Conservation (phyloP, 2,888 invertebrate genomes). For the Fissipunctia ypsillon region DNA sequence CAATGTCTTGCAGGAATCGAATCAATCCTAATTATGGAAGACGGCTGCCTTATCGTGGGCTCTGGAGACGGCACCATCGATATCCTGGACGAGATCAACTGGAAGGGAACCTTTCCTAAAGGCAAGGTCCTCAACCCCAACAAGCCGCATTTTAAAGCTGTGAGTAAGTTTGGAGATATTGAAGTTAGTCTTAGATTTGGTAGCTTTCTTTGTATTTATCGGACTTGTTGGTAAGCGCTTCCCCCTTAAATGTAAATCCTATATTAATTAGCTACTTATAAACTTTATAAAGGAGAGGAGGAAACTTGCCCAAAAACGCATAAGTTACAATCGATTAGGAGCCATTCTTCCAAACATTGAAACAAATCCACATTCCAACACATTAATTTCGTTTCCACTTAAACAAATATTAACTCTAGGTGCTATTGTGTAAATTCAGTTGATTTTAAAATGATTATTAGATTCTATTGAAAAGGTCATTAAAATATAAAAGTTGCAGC, state of each 20-base stretch:
- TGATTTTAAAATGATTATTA: too few relatives aligned
- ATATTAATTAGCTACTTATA: not conserved
- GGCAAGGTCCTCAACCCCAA: slow-evolving; percentile 88
- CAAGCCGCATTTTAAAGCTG: slow-evolving; percentile 90
- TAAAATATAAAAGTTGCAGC: too few relatives aligned
- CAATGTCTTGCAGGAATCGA: slow-evolving; percentile 89
- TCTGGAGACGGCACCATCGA: slow-evolving; percentile 96
- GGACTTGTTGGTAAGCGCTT: not conserved
- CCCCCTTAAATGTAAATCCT: not conserved
- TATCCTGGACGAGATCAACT: slow-evolving; percentile 91
- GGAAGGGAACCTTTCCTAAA: slow-evolving; percentile 85
- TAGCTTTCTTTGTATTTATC: not conserved
- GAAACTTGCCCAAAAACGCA: not conserved
- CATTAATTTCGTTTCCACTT: too few relatives aligned
- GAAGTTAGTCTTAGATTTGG: not conserved
- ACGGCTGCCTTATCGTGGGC: slow-evolving; percentile 93
- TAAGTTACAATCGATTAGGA: not conserved
- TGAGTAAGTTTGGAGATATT: slow-evolving; percentile 70
- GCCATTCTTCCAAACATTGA: not conserved
- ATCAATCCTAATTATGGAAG: slow-evolving; percentile 91
- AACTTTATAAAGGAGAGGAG: not conserved
- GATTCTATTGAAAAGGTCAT: too few relatives aligned
- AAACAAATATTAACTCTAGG: too few relatives aligned
- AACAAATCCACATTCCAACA: not conserved
- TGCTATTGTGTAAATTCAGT: too few relatives aligned